These are phyloP conservation scores for Drosophila neocordata DNA, from an alignment of 1,140 invertebrate species.

Conservation along the genomic window DNA sequence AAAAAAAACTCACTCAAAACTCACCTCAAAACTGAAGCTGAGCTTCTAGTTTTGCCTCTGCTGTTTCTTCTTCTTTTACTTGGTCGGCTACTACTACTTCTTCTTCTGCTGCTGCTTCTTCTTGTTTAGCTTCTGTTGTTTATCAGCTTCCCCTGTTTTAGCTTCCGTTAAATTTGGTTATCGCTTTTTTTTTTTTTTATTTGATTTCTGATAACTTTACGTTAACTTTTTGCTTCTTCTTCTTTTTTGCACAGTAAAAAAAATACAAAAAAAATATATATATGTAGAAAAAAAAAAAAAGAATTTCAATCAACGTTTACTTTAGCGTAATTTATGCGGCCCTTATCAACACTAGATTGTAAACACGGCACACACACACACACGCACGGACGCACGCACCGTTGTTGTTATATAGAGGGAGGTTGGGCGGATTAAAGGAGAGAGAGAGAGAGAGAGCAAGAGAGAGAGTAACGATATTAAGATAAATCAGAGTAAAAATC, in stretches of 20 bases:
- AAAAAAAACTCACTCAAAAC: slow-evolving; percentile 33
- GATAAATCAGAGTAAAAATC: neutral
- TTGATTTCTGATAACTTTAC: slow-evolving; percentile 52
- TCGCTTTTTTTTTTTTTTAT: slow-evolving; percentile 25
- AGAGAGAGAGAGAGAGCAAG: neutral
- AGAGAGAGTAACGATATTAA: neutral
- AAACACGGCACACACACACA: slow-evolving; percentile 28
- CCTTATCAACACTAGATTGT: slow-evolving; percentile 53
- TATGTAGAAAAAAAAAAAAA: neutral
- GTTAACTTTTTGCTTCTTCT: slow-evolving; percentile 22
- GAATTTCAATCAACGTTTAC: slow-evolving; percentile 53
- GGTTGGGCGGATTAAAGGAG: too few species aligned
- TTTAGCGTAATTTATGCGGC: slow-evolving; percentile 54
- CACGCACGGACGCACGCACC: slow-evolving; percentile 14
- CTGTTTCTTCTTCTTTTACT: neutral
- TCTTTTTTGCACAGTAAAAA: slow-evolving; percentile 42
- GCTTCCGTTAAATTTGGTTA: slow-evolving; percentile 31
- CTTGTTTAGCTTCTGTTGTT: slow-evolving; percentile 20
- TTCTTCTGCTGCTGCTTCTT: slow-evolving; percentile 13
- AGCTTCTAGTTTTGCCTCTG: neutral
- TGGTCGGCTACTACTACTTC: slow-evolving; percentile 10
- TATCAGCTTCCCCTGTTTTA: slow-evolving; percentile 45
- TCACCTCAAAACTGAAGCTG: slow-evolving; percentile 41
- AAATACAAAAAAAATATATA: slow-evolving; percentile 29
- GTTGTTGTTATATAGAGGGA: neutral